A percentile compares a stretch with the other conserved stretches of the same genome.
Evolutionary conservation across 1,140 invertebrate species (phyloP).

Genomic region (Zaprionus inermis): DNA sequence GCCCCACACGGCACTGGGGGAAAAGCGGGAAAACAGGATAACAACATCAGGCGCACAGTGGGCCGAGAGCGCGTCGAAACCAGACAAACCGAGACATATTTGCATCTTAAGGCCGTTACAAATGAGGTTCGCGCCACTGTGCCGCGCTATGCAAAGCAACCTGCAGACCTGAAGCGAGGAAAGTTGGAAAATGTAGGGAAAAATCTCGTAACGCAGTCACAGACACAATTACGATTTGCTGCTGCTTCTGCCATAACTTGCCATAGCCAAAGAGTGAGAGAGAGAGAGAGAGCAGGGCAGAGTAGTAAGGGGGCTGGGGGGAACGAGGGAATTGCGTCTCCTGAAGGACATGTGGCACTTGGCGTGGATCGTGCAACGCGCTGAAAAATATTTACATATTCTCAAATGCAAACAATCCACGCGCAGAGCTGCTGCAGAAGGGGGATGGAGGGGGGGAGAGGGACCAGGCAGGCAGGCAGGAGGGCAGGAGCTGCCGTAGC

Average conservation of each 20-base stretch:
- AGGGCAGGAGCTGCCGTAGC: neutral
- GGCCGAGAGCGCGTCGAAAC: neutral
- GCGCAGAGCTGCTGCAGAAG: neutral
- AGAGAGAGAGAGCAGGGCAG: conserved; percentile 3
- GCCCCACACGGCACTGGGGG: neutral
- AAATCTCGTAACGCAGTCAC: conserved; percentile 48
- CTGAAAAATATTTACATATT: conserved; percentile 57
- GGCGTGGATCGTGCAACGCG: conserved; percentile 39
- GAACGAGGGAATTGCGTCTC: conserved; percentile 6
- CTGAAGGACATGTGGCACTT: conserved; percentile 38
- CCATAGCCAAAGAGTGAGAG: conserved; percentile 19
- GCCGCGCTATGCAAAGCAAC: neutral
- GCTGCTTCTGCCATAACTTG: conserved; percentile 37
- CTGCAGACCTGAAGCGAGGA: neutral
- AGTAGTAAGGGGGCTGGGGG: neutral
- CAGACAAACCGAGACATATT: too few species aligned
- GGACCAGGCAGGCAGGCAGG: too few species aligned
- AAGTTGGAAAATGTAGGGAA: conserved; percentile 18
- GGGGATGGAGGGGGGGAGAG: neutral
- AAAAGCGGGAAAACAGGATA: conserved; percentile 20
- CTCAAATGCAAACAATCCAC: conserved; percentile 54
- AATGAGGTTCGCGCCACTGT: conserved; percentile 9
- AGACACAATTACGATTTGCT: conserved; percentile 48
- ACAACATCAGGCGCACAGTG: conserved; percentile 44
- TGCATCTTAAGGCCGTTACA: neutral